Percentiles rank a stretch among this genome's conserved stretches.
Evolutionary conservation across 2,797 vertebrate species (phyloP).

Genomic region (Pseudotriccus pelzelni): DNA sequence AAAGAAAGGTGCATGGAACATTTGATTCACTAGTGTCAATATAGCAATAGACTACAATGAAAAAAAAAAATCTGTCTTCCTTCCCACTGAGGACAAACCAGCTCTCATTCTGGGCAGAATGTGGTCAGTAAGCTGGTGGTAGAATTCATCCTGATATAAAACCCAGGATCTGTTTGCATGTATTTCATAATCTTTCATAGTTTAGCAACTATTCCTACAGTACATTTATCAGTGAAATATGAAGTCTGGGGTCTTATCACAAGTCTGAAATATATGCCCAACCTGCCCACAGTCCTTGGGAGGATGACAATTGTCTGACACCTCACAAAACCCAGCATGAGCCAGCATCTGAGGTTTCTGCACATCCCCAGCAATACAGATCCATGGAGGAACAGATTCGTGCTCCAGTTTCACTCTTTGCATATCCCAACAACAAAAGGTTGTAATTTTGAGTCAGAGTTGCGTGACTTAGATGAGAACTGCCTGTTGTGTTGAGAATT

Average conservation of each 20-base stretch:
- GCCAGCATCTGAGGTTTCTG: background rate
- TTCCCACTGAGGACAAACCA: background rate
- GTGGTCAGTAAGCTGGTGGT: background rate
- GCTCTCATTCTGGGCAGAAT: background rate
- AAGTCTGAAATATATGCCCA: background rate
- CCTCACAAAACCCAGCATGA: background rate
- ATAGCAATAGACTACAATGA: background rate
- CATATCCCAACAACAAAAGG: background rate
- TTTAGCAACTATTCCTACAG: background rate
- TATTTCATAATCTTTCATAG: background rate
- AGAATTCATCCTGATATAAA: background rate
- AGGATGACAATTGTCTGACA: background rate
- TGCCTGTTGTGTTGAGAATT: background rate
- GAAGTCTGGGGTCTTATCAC: background rate
- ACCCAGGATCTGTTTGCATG: background rate
- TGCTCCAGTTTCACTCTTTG: background rate
- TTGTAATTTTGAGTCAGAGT: background rate
- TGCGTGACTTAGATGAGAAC: conserved; percentile 11
- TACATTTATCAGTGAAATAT: background rate
- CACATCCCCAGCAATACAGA: background rate
- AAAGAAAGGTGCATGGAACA: background rate
- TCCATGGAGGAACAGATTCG: background rate
- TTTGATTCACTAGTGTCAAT: background rate
- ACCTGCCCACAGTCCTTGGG: background rate
- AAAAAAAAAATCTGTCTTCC: background rate